Conservation (phyloP, 2,888 invertebrate species). For the Lomographa bimaculata region DNA sequence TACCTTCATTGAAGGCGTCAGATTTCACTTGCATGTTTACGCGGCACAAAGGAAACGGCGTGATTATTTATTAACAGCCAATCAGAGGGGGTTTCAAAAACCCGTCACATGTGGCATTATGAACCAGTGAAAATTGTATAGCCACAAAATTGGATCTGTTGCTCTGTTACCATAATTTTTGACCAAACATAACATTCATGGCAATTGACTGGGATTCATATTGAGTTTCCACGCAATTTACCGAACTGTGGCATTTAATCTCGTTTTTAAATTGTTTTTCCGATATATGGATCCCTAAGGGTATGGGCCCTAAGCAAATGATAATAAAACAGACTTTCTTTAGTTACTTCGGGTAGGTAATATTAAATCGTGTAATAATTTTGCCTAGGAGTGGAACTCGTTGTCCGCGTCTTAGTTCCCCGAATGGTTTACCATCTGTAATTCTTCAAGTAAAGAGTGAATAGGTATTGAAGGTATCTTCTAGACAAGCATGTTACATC, state of each 20-base stretch:
- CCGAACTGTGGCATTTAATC: constrained; percentile 2
- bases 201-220: constrained; percentile 2
- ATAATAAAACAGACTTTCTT: too few relatives aligned
- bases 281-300: too few relatives aligned
- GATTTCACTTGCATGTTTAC: background rate
- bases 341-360: too few relatives aligned
- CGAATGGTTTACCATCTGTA: too few relatives aligned
- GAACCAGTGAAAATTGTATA: constrained; percentile 14
- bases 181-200: constrained; percentile 9
- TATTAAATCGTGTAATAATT: too few relatives aligned
- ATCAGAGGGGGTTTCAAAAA: constrained; percentile 1
- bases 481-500: too few relatives aligned
- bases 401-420: too few relatives aligned
- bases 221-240: background rate
- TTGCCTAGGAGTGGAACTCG: too few relatives aligned
- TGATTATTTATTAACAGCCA: constrained; percentile 8
- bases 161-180: constrained; percentile 1
- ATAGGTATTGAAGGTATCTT: too few relatives aligned
- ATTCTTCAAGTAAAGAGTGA: too few relatives aligned
- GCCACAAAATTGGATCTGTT: constrained; percentile 9
- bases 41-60: background rate
- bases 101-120: constrained; percentile 14
- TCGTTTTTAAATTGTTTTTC: constrained; percentile 1
- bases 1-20: too few relatives aligned
- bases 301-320: too few relatives aligned